Evolutionary conservation across 2,888 invertebrate genomes (phyloP), one percentile per base, ranked within the genome.

Genomic region (Chymomyza procnemis): DNA sequence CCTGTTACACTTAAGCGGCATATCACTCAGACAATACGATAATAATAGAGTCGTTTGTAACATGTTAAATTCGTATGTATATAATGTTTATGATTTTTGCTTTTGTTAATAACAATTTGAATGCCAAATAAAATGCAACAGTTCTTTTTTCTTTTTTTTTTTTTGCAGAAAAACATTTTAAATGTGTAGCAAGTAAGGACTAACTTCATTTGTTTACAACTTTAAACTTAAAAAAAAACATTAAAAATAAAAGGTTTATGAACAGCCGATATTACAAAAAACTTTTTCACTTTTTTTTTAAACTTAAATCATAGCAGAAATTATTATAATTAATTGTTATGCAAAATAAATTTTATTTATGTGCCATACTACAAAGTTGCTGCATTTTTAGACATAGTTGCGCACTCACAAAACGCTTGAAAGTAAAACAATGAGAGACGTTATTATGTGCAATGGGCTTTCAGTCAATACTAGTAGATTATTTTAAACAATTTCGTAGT

Each of bases 61-160:
- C 81, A 80, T 77, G 61, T 83, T 81, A 81, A 81, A 81, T 81
- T 81, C 86, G 88, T 85, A 73, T 77, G 73, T 52, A 76, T 52
- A 76, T 61, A 68, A 67, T 66, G 34, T 41, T 41, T 12, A 41
- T 41, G 58, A 52, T 50, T 46, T 61, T 1, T n/a, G n/a, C 14
- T 16, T 56, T 12, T 56, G 18, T 65, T 22, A 64, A 60, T 59
- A 66, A 71, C 69, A 74, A 74, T 52, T 67, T 56, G 26, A 66
- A 62, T 66, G 70, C 64, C 64, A 70, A 63, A 64, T 56, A 56
- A 76, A 69, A 68, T 75, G 60, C 63, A 67, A 60, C 54, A 56
- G 22, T 41, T 9, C 26, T 26, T 26, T n/a, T n/a, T n/a, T n/a
- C n/a, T n/a, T n/a, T n/a, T n/a, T n/a, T n/a, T n/a, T n/a, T n/a